These are phyloP conservation scores for Rhincodon typus DNA, from an alignment of 2,797 vertebrate genomes.

Conservation along the genomic window DNA sequence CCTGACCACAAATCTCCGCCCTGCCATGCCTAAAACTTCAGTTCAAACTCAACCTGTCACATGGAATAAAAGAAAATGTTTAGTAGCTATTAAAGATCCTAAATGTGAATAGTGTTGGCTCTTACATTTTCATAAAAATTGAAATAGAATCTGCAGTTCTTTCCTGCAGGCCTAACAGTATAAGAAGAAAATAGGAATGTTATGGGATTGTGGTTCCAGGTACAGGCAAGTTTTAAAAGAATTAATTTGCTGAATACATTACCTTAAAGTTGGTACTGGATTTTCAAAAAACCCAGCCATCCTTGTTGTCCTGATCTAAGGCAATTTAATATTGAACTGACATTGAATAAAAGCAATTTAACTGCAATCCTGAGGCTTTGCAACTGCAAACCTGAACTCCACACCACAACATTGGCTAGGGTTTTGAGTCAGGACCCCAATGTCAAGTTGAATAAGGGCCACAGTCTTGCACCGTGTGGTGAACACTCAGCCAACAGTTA, in stretches of 20 bases:
- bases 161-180: neutral
- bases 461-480: neutral
- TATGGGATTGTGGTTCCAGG: neutral
- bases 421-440: neutral
- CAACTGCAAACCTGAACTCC: neutral
- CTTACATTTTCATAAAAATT: neutral
- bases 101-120: neutral
- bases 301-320: neutral
- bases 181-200: neutral
- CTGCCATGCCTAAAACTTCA: neutral
- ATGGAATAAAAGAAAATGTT: neutral
- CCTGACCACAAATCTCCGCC: neutral
- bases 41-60: neutral
- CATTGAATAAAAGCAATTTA: neutral
- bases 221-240: neutral
- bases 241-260: neutral
- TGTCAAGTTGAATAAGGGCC: neutral
- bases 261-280: neutral
- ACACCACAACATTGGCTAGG: neutral
- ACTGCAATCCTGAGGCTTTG: neutral
- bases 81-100: neutral
- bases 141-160: constrained; percentile 13
- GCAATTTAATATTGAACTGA: too few species aligned
- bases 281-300: neutral
- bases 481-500: neutral